Percentiles rank a stretch among this genome's conserved stretches.
These are phyloP conservation scores for Delichon dasypus DNA, from an alignment of 2,797 vertebrate genomes.

Conservation along the genomic window DNA sequence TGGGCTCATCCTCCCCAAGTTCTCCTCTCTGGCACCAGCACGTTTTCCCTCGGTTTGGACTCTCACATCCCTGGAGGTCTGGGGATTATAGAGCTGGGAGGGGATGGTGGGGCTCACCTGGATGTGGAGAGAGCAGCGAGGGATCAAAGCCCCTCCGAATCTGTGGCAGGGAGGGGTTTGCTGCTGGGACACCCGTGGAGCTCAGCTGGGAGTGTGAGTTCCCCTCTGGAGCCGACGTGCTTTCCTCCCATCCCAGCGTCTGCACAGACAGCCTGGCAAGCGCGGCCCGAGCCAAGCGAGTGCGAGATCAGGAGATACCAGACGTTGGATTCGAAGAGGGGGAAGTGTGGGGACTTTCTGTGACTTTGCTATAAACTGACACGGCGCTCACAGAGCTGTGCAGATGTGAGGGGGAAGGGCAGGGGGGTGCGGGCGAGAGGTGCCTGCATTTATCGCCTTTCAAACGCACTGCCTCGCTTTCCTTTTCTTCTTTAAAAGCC, in stretches of 20 bases:
- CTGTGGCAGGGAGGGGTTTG: neutral
- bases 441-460: neutral
- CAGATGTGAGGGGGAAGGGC: neutral
- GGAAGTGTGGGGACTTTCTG: slow-evolving; percentile 40
- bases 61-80: rapidly evolving
- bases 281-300: neutral
- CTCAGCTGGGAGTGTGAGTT: rapidly evolving
- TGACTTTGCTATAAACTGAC: neutral
- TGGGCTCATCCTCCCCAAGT: rapidly evolving
- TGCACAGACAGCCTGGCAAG: neutral
- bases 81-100: neutral
- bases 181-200: neutral
- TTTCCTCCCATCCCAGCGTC: neutral
- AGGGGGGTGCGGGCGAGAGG: neutral
- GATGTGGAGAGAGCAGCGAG: neutral
- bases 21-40: neutral
- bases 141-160: neutral
- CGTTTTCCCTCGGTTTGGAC: rapidly evolving
- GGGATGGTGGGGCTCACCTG: neutral
- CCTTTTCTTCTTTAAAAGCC: neutral
- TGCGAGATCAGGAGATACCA: neutral
- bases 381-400: neutral
- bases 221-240: rapidly evolving
- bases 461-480: rapidly evolving
- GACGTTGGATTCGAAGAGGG: neutral